Base-by-base conservation (phyloP, 2,888 invertebrate species). In the Cheilosia pagana region DNA sequence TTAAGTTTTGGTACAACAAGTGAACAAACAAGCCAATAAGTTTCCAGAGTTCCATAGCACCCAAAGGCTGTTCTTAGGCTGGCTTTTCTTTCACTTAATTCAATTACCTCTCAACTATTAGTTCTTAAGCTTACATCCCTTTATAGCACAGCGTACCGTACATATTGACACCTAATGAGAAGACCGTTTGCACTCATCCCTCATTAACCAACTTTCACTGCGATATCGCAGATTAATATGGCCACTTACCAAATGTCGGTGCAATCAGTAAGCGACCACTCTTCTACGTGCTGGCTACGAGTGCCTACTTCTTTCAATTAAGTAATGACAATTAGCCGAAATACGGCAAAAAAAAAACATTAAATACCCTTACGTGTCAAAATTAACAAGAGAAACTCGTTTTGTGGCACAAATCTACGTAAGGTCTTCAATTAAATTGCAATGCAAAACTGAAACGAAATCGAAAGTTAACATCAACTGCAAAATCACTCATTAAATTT, bases 401-500 rank as follows among this genome's bases (percentile, higher is more conserved):
- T 62, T 53, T 31, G 45, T 35, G 45, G 39, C 48, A 39, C 52
- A 52, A 68, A 68, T 50, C 57, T 39, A 50, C 52, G 48, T 43
- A 55, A 74, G 53, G 21, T 72, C 68, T 74, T 74, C 68, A 83
- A 77, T 77, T 77, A 72, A 82, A 77, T 62, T 39, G 67, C 77
- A 82, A 83, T 78, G 67, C 75, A 68, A 83, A 74, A 39, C 43
- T 41, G 39, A 41, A 76, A 45, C 48, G 62, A 82, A 83, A 83
- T 79, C 75, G 83, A 83, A 79, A 83, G 83, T 79, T 53, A 63
- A 74, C 77, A 82, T 82, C 72, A 62, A 68, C 72, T 55, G 31
- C 31, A 63, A 78, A 83, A 83, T 79, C 83, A 65, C 55, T 79
- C 62, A 68, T 85, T 85, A 85, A 81, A 67, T 85, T 81, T 85